These are phyloP conservation scores for Trissoscelio sp. DNA, from an alignment of 2,888 invertebrate species.

Conservation along the genomic window DNA sequence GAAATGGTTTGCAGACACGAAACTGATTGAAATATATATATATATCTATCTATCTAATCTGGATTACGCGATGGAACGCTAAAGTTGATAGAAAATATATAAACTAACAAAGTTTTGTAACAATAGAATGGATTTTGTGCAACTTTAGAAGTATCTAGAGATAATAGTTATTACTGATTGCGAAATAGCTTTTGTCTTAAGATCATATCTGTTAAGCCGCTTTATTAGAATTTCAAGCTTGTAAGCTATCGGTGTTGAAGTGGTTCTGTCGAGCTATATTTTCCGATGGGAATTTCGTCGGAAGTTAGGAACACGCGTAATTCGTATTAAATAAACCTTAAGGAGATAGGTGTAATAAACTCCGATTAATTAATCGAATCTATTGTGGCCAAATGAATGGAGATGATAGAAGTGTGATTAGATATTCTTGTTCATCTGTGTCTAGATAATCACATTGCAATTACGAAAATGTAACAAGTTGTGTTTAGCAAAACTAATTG, in stretches of 20 bases:
- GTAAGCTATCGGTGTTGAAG: constrained; percentile 64
- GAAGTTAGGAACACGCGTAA: constrained; percentile 67
- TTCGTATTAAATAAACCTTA: constrained; percentile 67
- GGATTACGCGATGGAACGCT: no score
- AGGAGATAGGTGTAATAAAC: constrained; percentile 66
- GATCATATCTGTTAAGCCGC: constrained; percentile 64
- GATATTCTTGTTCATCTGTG: constrained; percentile 32
- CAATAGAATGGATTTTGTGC: no score
- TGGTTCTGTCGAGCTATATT: constrained; percentile 47
- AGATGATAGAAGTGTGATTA: constrained; percentile 43
- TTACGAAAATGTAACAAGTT: constrained; percentile 8
- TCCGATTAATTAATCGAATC: constrained; percentile 66
- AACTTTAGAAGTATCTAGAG: constrained; percentile 5
- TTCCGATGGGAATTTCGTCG: constrained; percentile 60
- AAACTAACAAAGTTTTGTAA: no score
- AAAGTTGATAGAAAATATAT: no score
- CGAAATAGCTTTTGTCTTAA: constrained; percentile 49
- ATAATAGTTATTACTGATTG: constrained; percentile 36
- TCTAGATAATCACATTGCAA: constrained; percentile 14
- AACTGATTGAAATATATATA: constrained; percentile 22
- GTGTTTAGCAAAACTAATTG: no score
- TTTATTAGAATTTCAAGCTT: constrained; percentile 64
- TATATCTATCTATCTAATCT: no score
- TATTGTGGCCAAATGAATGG: constrained; percentile 53
- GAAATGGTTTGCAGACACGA: constrained; percentile 24